These are phyloP conservation scores for Diplosoma virens DNA, from an alignment of 23 tunicate species.

Conservation along the genomic window DNA sequence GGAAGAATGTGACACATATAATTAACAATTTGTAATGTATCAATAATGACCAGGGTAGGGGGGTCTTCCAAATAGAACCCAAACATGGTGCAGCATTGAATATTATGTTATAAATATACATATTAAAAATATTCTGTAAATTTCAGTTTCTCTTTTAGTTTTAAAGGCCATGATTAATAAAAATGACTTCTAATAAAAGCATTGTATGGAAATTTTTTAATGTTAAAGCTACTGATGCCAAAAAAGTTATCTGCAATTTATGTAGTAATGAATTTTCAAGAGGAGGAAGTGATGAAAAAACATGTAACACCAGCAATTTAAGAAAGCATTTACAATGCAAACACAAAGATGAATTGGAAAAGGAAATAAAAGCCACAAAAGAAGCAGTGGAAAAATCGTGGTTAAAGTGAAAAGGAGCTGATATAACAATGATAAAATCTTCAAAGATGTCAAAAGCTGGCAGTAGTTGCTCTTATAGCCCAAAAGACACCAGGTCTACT, in stretches of 20 bases:
- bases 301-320: conserved; percentile 18
- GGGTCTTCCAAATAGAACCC: too few species aligned
- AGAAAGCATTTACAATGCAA: conserved; percentile 9
- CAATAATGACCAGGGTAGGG: too few species aligned
- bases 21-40: too few species aligned
- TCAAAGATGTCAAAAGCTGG: conserved; percentile 15
- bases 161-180: too few species aligned
- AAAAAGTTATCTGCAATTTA: conserved; percentile 4
- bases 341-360: conserved; percentile 13
- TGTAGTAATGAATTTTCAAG: conserved; percentile 3
- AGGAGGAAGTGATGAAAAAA: conserved; percentile 8
- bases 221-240: too few species aligned
- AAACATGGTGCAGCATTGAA: too few species aligned
- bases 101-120: too few species aligned
- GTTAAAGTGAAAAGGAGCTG: conserved; percentile 1
- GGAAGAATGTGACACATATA: too few species aligned
- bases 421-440: conserved; percentile 5
- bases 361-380: conserved; percentile 13
- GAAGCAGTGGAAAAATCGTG: conserved; percentile 2
- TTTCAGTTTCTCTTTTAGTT: too few species aligned
- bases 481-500: conserved; percentile 16
- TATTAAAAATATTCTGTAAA: too few species aligned
- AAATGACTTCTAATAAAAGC: too few species aligned
- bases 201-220: too few species aligned
- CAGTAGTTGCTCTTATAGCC: conserved; percentile 2